Conservation (phyloP, 2,797 vertebrate species). For the Fringilla coelebs region DNA sequence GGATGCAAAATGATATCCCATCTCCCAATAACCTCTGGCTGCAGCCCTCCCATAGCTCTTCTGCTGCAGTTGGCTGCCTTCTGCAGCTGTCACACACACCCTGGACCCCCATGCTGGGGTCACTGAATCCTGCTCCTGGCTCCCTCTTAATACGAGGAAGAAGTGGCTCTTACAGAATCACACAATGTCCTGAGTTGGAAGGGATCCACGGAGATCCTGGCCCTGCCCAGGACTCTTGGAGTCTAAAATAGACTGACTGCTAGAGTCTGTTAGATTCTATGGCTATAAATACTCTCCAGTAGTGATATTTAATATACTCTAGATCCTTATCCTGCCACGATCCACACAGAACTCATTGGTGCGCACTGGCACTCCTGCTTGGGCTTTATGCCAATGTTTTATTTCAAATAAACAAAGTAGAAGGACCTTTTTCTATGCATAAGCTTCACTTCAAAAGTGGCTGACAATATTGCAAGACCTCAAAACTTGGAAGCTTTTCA, state of each 20-base stretch:
- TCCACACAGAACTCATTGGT: neutral
- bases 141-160: neutral
- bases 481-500: neutral
- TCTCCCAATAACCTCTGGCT: neutral
- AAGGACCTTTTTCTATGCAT: neutral
- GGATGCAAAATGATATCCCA: neutral
- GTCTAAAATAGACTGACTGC: neutral
- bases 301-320: neutral
- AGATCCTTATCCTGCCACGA: neutral
- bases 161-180: neutral
- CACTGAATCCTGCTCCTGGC: neutral
- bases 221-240: neutral
- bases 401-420: neutral
- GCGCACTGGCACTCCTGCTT: neutral
- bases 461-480: neutral
- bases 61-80: neutral
- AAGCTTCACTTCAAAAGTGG: neutral
- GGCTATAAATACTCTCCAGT: neutral
- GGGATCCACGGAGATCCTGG: no score
- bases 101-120: rapidly evolving
- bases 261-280: neutral
- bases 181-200: neutral
- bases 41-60: neutral
- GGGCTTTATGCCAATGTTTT: neutral
- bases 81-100: neutral